Base-by-base conservation (phyloP, 2,113 vertebrate species). In the Aptenodytes forsteri region DNA sequence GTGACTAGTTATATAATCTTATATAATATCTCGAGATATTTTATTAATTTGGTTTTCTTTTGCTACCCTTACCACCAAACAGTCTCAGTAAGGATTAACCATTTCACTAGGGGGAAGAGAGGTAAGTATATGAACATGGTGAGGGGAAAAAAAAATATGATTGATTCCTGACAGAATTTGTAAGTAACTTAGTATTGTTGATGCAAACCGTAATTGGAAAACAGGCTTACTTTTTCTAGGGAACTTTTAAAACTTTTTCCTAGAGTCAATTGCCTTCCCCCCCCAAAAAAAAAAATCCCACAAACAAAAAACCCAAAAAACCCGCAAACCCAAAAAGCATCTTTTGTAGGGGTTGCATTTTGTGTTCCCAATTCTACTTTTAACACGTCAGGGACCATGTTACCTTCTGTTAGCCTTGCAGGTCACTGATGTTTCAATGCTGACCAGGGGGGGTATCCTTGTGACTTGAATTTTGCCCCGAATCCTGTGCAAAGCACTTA, bases 251-350 rank as follows among this genome's bases (percentile, higher is more conserved):
- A 80, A 56, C 4, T 3, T 40, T 22, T 71, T 87, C 13, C 16
- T 30, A 4, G 16, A 36, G 2, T 42, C 2, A 65, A 1, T 29
- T 78, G 5, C 7, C 2, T 79, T 0, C 2, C 1, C 2, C 16
- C 27, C 27, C 2, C 5, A 7, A 13, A 23, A 44, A 47, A 47
- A 76, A 14, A 18, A 66, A 25, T 42, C 11, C 18, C 34, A 21
- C 32, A 30, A n/a, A 29, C 15, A 30, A 46, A 47, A 17, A 2
- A 6, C 16, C 10, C 12, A 29, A 20, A 77, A 7, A 19, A 56
- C 21, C 12, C 13, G 23, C 26, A 25, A 29, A 16, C 10, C 10
- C 15, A 1, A 38, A 62, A 73, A n/a, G 2, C 16, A 36, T 46
- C 38, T 89, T 47, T 71, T 72, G 44, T 26, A 40, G 72, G 50